Evolutionary conservation across 2,888 invertebrate genomes (phyloP).

Genomic region (Pristionchus arcanus): DNA sequence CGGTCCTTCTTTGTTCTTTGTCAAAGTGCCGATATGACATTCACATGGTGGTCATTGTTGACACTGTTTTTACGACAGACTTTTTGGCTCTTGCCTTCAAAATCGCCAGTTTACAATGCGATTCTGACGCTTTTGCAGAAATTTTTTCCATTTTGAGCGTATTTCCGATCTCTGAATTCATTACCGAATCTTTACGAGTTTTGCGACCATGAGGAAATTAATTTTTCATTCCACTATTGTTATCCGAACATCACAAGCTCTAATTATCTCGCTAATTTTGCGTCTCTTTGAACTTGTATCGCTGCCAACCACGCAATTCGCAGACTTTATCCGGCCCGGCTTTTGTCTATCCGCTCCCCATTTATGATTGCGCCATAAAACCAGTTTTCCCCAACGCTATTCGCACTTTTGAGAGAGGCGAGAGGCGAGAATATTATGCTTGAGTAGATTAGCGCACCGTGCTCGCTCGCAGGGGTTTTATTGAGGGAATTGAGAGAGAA

Average conservation of each 20-base stretch:
- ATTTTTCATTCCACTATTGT: too few species aligned
- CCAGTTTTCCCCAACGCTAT: background rate
- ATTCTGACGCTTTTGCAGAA: too few species aligned
- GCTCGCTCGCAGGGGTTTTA: conserved; percentile 7
- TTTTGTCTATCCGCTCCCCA: conserved; percentile 20
- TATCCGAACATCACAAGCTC: too few species aligned
- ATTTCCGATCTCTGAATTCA: background rate
- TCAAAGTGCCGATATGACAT: background rate
- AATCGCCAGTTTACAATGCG: background rate
- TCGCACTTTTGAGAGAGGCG: conserved; percentile 6
- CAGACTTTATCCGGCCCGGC: background rate
- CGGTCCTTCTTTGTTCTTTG: background rate
- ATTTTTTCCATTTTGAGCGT: too few species aligned
- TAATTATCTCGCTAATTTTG: too few species aligned
- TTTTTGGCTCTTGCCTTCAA: background rate
- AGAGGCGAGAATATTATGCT: conserved; percentile 34
- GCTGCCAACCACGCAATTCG: background rate
- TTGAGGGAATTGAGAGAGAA: conserved; percentile 7
- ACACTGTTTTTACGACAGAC: background rate
- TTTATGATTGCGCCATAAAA: conserved; percentile 35
- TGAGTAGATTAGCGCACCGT: conserved; percentile 29
- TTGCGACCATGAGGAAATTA: too few species aligned
- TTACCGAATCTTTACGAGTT: background rate
- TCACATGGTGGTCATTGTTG: background rate
- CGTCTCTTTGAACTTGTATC: background rate